phyloP scores from a whole-genome alignment of 1,140 invertebrate species.

The Lanistes nyassanus region DNA sequence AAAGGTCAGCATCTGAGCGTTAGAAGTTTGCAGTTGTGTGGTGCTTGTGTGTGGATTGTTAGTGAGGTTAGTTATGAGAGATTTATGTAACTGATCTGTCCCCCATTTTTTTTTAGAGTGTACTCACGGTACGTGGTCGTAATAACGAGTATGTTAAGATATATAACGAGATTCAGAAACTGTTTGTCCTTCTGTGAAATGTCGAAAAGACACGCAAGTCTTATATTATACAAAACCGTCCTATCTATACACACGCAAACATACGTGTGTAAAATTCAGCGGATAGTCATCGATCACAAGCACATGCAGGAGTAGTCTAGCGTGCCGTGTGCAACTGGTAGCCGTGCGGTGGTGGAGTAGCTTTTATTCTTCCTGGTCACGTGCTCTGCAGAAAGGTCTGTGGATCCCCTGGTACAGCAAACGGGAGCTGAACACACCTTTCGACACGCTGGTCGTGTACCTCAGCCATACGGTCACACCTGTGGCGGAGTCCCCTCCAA shows the following conservation, averaged over 20 bases:
- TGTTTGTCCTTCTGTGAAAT: no score
- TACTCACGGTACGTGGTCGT: no score
- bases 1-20: constrained; percentile 44
- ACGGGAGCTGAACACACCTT: not conserved
- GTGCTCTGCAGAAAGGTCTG: constrained; percentile 20
- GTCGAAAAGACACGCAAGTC: no score
- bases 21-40: no score
- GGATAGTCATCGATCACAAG: not conserved
- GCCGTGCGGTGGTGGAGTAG: not conserved
- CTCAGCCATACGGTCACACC: constrained; percentile 16
- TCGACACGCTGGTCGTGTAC: constrained; percentile 19
- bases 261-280: not conserved
- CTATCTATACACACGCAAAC: not conserved
- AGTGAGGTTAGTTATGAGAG: no score
- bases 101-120: no score
- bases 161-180: not conserved
- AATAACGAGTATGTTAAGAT: no score
- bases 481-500: not conserved
- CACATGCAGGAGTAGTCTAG: not conserved
- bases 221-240: not conserved
- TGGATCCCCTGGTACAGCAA: constrained; percentile 24
- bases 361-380: not conserved
- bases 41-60: no score
- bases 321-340: not conserved
- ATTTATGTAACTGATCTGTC: no score